A percentile compares a stretch with the other conserved stretches of the same genome.
Evolutionary conservation across 2,113 vertebrate genomes (phyloP).

Genomic region (Channa maculata): DNA sequence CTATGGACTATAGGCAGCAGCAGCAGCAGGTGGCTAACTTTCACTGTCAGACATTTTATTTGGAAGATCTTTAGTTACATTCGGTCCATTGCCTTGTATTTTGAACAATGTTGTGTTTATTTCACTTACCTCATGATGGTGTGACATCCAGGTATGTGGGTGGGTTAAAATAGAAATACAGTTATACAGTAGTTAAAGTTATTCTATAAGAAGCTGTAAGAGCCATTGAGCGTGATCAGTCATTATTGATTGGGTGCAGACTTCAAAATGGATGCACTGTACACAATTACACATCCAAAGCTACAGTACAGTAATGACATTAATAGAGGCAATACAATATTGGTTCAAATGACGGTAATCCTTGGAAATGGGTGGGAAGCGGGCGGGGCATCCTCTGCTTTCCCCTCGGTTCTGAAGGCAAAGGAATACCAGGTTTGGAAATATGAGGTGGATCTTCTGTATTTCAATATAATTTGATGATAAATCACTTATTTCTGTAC

Average conservation of each 20-base stretch:
- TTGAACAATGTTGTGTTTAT: not conserved
- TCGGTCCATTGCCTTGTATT: slow-evolving; percentile 4
- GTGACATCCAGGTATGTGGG: not conserved
- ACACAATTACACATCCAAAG: slow-evolving; percentile 56
- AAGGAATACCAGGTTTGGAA: slow-evolving; percentile 32
- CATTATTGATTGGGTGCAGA: slow-evolving; percentile 58
- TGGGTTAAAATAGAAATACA: not conserved
- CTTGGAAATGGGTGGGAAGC: slow-evolving; percentile 41
- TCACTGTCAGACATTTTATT: slow-evolving; percentile 33
- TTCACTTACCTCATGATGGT: not conserved
- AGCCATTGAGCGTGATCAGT: slow-evolving; percentile 51
- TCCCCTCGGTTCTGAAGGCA: slow-evolving; percentile 18
- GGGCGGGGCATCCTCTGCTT: slow-evolving; percentile 2
- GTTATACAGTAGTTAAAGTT: slow-evolving; percentile 3
- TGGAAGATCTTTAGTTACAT: slow-evolving; percentile 2
- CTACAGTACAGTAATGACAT: slow-evolving; percentile 57
- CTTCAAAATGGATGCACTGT: slow-evolving; percentile 49
- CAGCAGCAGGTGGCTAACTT: slow-evolving; percentile 53
- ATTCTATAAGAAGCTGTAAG: slow-evolving; percentile 40
- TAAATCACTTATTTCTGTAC: slow-evolving; percentile 14
- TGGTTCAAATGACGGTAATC: slow-evolving; percentile 63
- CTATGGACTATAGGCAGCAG: slow-evolving; percentile 17
- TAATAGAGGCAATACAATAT: slow-evolving; percentile 65
- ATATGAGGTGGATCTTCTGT: slow-evolving; percentile 17
- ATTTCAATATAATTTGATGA: not conserved